These are phyloP conservation scores for Beroe ovata DNA, from an alignment of 37 sponge, comb jelly and placozoan genomes.

Conservation along the genomic window DNA sequence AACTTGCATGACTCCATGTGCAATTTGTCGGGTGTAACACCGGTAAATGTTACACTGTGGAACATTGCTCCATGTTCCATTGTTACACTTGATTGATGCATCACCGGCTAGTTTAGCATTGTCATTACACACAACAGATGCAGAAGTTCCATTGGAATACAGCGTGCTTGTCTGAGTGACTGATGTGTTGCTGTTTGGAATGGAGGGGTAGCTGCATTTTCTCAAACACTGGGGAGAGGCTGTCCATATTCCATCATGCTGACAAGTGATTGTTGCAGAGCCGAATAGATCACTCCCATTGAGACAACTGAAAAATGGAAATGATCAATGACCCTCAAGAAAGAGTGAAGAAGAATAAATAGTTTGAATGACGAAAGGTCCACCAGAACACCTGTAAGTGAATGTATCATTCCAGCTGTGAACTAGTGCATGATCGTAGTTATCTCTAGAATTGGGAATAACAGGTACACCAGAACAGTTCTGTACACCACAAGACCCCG, in stretches of 20 bases:
- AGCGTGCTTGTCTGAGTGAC: background rate
- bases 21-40: background rate
- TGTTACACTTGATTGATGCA: slow-evolving; percentile 25
- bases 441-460: background rate
- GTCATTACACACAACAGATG: background rate
- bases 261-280: background rate
- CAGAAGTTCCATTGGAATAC: background rate
- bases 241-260: slow-evolving; percentile 45
- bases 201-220: background rate
- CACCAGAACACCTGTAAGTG: slow-evolving; percentile 14
- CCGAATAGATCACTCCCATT: slow-evolving; percentile 31
- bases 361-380: no score
- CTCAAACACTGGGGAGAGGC: slow-evolving; percentile 4
- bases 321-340: no score
- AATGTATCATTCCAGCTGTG: slow-evolving; percentile 46
- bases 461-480: background rate
- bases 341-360: no score
- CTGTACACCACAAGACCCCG: slow-evolving; percentile 16
- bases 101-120: slow-evolving; percentile 23
- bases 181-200: slow-evolving; percentile 23
- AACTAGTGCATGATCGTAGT: background rate
- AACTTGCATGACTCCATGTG: slow-evolving; percentile 15
- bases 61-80: slow-evolving; percentile 8
- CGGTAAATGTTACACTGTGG: slow-evolving; percentile 23
- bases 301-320: slow-evolving; percentile 25